Percentiles rank a stretch among this genome's conserved stretches.
Evolutionary conservation across 2,113 vertebrate species (phyloP).

Genomic region (Lipophrys pholis): DNA sequence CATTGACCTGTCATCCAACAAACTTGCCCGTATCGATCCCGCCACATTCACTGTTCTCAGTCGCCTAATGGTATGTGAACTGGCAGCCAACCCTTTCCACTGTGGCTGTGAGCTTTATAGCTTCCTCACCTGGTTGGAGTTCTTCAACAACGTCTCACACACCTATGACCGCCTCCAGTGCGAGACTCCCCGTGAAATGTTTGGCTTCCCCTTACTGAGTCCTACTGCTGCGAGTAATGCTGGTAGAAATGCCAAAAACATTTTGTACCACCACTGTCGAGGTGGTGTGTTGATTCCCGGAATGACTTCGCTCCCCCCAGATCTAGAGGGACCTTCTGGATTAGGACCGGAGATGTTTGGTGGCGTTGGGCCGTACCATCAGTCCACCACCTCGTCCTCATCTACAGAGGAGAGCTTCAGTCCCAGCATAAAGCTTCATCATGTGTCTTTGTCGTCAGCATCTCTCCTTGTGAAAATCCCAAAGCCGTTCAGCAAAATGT

Average conservation of each 20-base stretch:
- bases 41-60: constrained; percentile 91
- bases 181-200: constrained; percentile 92
- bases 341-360: constrained; percentile 89
- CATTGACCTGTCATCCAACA: constrained; percentile 97
- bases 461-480: constrained; percentile 95
- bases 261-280: constrained; percentile 92
- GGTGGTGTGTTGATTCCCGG: constrained; percentile 90
- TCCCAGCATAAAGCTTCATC: constrained; percentile 93
- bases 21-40: constrained; percentile 92
- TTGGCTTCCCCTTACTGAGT: constrained; percentile 92
- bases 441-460: constrained; percentile 92
- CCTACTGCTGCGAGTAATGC: constrained; percentile 87
- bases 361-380: constrained; percentile 88
- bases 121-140: constrained; percentile 94
- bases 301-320: constrained; percentile 90
- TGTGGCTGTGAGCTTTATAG: constrained; percentile 95
- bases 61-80: constrained; percentile 94
- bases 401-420: constrained; percentile 87
- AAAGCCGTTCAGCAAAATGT: constrained; percentile 97
- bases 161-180: constrained; percentile 98
- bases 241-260: constrained; percentile 93
- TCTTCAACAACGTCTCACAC: constrained; percentile 97
- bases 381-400: constrained; percentile 89
- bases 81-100: constrained; percentile 97
- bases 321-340: constrained; percentile 90